Base-by-base conservation (phyloP, 1,140 invertebrate species). In the Drosophila lowei region DNA sequence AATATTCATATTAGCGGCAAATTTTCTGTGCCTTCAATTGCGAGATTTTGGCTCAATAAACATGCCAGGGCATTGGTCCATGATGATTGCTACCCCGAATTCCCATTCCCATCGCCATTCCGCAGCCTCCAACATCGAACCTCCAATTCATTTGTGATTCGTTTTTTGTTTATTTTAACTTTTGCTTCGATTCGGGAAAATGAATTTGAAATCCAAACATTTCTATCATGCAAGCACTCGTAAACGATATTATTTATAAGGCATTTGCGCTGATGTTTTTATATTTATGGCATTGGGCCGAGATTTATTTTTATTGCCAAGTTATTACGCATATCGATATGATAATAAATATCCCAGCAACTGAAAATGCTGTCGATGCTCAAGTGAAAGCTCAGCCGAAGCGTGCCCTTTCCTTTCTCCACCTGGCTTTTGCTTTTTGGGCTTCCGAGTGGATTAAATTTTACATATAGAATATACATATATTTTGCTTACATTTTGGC, bases 261-360 rank as follows among this genome's bases (percentile, higher is more conserved):
- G 78, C 78, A 86, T 88, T 89, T 89, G 78, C 79, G 83, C 84
- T 88, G 81, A 86, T 86, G 81, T 71, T 89, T 86, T 83, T 83
- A 86, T 86, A 86, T 86, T 86, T 86, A 86, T 86, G 70, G 84
- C 83, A 79, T 89, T 78, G 75, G 74, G 23, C 64, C 54, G 79
- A 89, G 85, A 89, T 89, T 89, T 89, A 89, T 89, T 89, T 86
- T 89, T 89, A 89, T 89, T 89, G 85, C 84, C 84, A 80, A 89
- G 83, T 89, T 89, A 89, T 89, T 89, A 89, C 79, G 84, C 84
- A 89, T 84, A 89, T 89, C 84, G 79, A 88, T 89, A 89, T 89
- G 84, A 78, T 89, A 85, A 89, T 89, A 89, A 89, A 89, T 89
- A 80, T 81, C 66, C 67, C 72, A 61, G 61, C 48, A 28, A n/a